Base-by-base conservation (phyloP, 2,113 vertebrate genomes). In the Turdus rufiventris region DNA sequence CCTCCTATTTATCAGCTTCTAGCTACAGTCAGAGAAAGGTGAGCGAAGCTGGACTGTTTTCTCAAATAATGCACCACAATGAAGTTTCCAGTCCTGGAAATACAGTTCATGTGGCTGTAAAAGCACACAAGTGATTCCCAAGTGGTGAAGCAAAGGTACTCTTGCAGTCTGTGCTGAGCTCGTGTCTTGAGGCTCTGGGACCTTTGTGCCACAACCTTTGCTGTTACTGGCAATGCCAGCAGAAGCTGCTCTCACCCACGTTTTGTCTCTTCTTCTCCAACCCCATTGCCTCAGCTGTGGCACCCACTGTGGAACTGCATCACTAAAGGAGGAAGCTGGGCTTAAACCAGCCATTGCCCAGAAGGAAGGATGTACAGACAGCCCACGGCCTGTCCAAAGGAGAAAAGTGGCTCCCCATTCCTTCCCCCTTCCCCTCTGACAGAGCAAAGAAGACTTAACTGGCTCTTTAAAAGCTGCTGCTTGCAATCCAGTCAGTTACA, bases 331-430 rank as follows among this genome's bases (percentile, higher is more conserved):
- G 26, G 0, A 0, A 61, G n/a, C 11, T 12, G 40, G 14, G 21
- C 31, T 91, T 18, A n/a, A 53, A 53, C 5, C 6, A 20, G 1
- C 15, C 5, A 26, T 47, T 47, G 50, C 33, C 83, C 34, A 47
- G 31, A 18, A 31, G 33, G 60, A 73, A 53, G 8, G 38, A 10
- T 18, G 24, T 0, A 40, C 2, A 56, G 31, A 58, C 24, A 38
- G 3, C 5, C 9, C 72, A 29, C 33, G 1, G 12, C 2, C 60
- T 0, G 0, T 1, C 36, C 56, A 40, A 75, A 78, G 2, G 3
- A 70, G 17, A 19, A 34, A 13, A 19, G 28, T 0, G 0, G 8
- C 1, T 33, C 58, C 58, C n/a, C 36, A 23, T 8, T 57, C 66
- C 36, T 34, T 36, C 51, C 40, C 36, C n/a, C 63, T 28, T 36